These are phyloP conservation scores for Aptenodytes forsteri DNA, from an alignment of 2,113 vertebrate genomes.

Conservation along the genomic window DNA sequence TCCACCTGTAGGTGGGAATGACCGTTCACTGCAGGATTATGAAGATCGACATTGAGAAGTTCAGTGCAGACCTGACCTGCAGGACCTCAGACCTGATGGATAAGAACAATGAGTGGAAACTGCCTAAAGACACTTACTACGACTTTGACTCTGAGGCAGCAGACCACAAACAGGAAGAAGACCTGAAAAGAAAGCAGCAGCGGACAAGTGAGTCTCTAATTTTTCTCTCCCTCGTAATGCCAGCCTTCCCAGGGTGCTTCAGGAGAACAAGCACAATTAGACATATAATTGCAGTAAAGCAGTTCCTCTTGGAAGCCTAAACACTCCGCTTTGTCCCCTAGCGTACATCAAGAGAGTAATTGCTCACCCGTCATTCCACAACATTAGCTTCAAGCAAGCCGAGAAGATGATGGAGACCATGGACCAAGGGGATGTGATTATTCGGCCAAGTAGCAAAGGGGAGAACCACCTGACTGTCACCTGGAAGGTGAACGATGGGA, in stretches of 20 bases:
- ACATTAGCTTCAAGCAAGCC: slow-evolving; percentile 98
- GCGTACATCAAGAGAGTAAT: slow-evolving; percentile 98
- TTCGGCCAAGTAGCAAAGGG: slow-evolving; percentile 97
- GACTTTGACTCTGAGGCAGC: slow-evolving; percentile 93
- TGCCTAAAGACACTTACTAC: slow-evolving; percentile 96
- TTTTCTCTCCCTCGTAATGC: not conserved
- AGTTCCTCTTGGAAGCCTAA: not conserved
- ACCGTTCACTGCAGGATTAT: slow-evolving; percentile 98
- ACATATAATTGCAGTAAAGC: not conserved
- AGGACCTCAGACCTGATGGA: slow-evolving; percentile 96
- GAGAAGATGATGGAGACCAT: slow-evolving; percentile 99
- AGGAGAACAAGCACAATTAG: not conserved
- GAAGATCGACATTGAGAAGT: slow-evolving; percentile 99
- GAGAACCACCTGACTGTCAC: slow-evolving; percentile 97
- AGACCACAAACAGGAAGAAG: slow-evolving; percentile 93
- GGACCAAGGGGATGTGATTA: slow-evolving; percentile 97
- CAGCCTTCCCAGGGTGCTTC: not conserved
- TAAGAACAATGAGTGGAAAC: slow-evolving; percentile 97
- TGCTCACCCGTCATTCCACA: slow-evolving; percentile 98
- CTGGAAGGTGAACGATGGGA: slow-evolving; percentile 96
- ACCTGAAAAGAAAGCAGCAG: slow-evolving; percentile 94
- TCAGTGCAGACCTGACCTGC: slow-evolving; percentile 96
- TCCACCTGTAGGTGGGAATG: slow-evolving; percentile 89
- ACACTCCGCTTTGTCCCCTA: slow-evolving; percentile 23
- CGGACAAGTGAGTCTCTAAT: slow-evolving; percentile 86